phyloP scores from a whole-genome alignment of 2,113 vertebrate genomes.

The Edolisoma coerulescens region DNA sequence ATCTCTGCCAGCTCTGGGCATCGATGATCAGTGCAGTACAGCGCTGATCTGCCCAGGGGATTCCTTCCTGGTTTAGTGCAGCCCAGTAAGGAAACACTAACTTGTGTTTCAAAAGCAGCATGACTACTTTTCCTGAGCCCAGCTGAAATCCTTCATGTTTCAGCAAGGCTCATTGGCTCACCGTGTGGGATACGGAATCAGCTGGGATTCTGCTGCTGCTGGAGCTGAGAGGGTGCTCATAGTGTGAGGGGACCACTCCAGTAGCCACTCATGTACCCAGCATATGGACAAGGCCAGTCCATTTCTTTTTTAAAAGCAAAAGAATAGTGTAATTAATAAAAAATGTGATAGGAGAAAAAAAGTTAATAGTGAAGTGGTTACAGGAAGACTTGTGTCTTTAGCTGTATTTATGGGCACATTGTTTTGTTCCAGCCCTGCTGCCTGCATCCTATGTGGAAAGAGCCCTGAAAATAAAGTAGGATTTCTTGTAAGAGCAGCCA shows the following conservation, averaged over 20 bases:
- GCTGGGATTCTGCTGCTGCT: not conserved
- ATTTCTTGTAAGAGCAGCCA: not conserved
- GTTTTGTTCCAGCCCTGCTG: not conserved
- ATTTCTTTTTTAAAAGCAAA: not conserved
- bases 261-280: not conserved
- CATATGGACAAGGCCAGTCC: not conserved
- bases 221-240: not conserved
- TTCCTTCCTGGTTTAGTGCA: not conserved
- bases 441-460: not conserved
- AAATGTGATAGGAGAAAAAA: not conserved
- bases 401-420: not conserved
- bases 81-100: not conserved
- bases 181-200: fast-evolving
- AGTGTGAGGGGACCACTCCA: not conserved
- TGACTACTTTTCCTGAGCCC: not conserved
- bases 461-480: not conserved
- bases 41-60: not conserved
- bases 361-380: not conserved
- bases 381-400: not conserved
- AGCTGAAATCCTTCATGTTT: not conserved
- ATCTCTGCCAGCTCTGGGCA: not conserved
- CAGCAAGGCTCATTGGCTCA: not conserved
- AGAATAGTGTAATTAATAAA: not conserved
- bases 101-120: not conserved
- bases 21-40: not conserved